Percentiles rank a stretch among this genome's conserved stretches.
Conservation (phyloP, 2,113 vertebrate species). For the Microcebus lehilahytsara region DNA sequence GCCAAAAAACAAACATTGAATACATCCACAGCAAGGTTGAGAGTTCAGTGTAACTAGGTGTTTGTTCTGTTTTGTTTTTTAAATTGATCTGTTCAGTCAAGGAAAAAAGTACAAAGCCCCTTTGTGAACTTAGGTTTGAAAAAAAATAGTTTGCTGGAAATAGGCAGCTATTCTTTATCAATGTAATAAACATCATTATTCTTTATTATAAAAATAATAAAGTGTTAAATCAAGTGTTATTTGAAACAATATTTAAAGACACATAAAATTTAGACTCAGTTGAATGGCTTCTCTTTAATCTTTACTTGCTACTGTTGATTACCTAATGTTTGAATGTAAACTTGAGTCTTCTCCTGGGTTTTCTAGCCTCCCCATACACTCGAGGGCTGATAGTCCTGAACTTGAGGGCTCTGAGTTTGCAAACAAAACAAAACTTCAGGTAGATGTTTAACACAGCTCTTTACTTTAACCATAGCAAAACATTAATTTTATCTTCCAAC, state of each 20-base stretch:
- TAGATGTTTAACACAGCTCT: not conserved
- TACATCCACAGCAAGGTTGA: not conserved
- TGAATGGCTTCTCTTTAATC: not conserved
- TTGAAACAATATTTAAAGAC: conserved; percentile 23
- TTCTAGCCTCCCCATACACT: not conserved
- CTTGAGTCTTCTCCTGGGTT: not conserved
- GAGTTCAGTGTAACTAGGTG: not conserved
- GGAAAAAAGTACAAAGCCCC: not conserved
- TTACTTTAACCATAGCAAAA: not conserved
- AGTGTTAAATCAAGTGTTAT: not conserved
- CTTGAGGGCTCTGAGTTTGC: not conserved
- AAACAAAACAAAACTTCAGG: not conserved
- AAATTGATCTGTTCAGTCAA: not conserved
- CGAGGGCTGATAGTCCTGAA: not conserved
- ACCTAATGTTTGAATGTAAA: not conserved
- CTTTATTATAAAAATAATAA: not conserved
- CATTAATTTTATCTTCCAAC: not conserved
- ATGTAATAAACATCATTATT: not conserved
- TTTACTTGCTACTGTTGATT: not conserved
- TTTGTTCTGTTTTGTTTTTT: not conserved
- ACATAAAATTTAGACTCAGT: not conserved
- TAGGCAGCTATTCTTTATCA: not conserved
- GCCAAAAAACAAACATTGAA: not conserved
- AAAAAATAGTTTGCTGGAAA: not conserved
- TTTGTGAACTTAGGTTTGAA: not conserved